Conservation (phyloP, 2,797 vertebrate species). For the Leptodactylus fallax region DNA sequence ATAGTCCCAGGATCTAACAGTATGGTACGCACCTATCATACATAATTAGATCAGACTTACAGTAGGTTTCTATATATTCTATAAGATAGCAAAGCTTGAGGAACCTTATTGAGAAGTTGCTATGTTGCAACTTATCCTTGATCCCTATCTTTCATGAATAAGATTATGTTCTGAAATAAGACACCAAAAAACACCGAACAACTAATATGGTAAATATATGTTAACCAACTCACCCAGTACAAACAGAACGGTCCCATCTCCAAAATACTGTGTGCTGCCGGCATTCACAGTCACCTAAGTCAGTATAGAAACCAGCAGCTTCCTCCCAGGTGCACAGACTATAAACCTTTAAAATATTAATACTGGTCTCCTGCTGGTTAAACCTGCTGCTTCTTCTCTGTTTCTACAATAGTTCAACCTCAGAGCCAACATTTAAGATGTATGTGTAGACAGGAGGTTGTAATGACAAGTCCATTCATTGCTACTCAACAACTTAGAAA, state of each 20-base stretch:
- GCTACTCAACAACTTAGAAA: no score
- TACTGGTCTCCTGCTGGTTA: neutral
- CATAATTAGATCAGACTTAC: neutral
- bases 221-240: conserved; percentile 19
- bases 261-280: conserved; percentile 21
- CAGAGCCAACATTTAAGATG: neutral
- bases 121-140: neutral
- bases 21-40: neutral
- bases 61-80: neutral
- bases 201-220: no score
- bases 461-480: no score
- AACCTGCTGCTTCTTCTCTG: neutral
- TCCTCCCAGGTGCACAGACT: neutral
- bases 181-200: neutral
- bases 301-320: neutral
- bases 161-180: neutral
- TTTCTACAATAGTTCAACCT: neutral
- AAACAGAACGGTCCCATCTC: conserved; percentile 27
- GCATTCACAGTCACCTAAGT: neutral
- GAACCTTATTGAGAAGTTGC: neutral
- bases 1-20: neutral
- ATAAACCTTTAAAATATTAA: neutral
- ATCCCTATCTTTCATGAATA: neutral
- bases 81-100: neutral
- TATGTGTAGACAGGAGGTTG: neutral